Base-by-base conservation (phyloP, 1,140 invertebrate genomes). In the Heliconius hermathena region DNA sequence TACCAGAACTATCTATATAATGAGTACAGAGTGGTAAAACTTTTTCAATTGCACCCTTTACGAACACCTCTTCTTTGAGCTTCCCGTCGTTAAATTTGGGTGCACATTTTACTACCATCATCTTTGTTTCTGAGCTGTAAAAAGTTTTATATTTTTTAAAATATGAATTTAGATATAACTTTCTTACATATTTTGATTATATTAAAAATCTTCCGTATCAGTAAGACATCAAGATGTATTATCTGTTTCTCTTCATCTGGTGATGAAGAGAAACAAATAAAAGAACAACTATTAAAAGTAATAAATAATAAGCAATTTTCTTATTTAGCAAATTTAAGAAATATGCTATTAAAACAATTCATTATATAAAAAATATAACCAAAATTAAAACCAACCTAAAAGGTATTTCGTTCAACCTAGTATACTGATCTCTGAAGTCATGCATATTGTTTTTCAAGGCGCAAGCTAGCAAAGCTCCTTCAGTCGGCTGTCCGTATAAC, bases 71-170 rank as follows among this genome's bases (percentile, higher is more conserved):
- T 91, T 98, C 97, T 85, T 96, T 97, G 72, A 95, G 94, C 92
- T 93, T 94, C 83, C 95, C 96, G 84, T 97, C 95, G 60, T 95
- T 95, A 91, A 97, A 98, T 92, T 97, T 98, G 1, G 97, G 96
- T 57, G 97, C 96, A 90, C 98, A 98, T 94, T 98, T 98, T 16
- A 99, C 99, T n/a, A 98, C 97, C 99, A 99, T 99, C 96, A 98
- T 98, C 95, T 99, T 99, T 79, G 98, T 98, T 87, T 99, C 99
- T 1, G 98, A 99, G 85, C 96, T 98, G 78, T 46, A 54, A 73
- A 57, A 36, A 71, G 9, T 41, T 41, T 41, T 41, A 13, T 13
- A 36, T 36, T n/a, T n/a, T n/a, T n/a, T n/a, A n/a, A n/a, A n/a
- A n/a, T n/a, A n/a, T n/a, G n/a, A n/a, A n/a, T n/a, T n/a, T n/a